Evolutionary conservation across 2,888 invertebrate genomes (phyloP), one percentile per base, ranked within the genome.

Genomic region (Campoplex nolae): DNA sequence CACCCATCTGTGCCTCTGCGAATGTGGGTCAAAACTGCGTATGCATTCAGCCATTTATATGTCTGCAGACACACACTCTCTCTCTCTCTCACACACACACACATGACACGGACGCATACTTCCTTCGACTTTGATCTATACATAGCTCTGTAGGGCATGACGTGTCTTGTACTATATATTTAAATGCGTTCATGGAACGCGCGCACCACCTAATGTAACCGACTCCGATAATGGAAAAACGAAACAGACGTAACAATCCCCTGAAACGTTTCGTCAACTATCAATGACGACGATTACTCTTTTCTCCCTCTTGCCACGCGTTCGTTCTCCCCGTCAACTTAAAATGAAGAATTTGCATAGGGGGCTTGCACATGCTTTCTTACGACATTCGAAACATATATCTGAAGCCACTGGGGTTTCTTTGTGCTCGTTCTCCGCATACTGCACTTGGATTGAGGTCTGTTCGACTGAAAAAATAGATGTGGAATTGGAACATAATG

Each of bases 21-120:
- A 88, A 91, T 91, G 88, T 92, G 90, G 92, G 92, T 92, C 92
- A 91, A 56, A 83, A 56, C 73, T 67, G 85, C 74, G 71, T 81
- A 82, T 82, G 74, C 76, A 77, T 70, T 56, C 82, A 84, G 75
- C 82, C 74, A 80, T 80, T 83, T 83, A 84, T 76, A 32, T 32
- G 54, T 74, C 82, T 70, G 78, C 74, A 77, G 51, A 74, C 83
- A 0, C 38, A 0, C 38, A 0, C 38, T 38, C 38, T 38, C 38
- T 38, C 38, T 38, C 38, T 38, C 38, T 38, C 38, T 38, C 38
- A 77, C 83, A 80, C 58, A 28, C 13, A 13, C 13, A 58, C 13
- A 23, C 6, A 28, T 28, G 23, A 11, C 11, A 3, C 23, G 23
- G 23, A 23, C 23, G 23, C 23, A 23, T 23, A 23, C 13, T 62